Evolutionary conservation across 1,140 invertebrate genomes (phyloP), one percentile per base, ranked within the genome.

Genomic region (Bombus pascuorum): DNA sequence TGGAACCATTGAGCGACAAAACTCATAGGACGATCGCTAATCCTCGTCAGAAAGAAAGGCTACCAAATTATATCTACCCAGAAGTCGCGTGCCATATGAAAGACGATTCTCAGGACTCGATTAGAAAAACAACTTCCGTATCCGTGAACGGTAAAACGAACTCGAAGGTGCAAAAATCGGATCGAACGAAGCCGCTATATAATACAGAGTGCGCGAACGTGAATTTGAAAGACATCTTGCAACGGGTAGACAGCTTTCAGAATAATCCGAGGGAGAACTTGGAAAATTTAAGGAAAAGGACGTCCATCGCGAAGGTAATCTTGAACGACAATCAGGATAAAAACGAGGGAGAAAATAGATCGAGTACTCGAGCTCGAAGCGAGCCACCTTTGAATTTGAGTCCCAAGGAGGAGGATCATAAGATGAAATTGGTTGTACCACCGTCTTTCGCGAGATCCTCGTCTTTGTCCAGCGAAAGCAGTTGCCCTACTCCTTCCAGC

Each of bases 261-360:
- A 91, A 77, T 10, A 90, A 89, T 0, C 91, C 93, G 9, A 94
- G 92, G 22, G 93, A 94, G 37, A 95, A 94, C 78, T 37, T 94
- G 62, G 94, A 95, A 78, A 95, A 95, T 47, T 81, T 95, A 5
- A 70, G 94, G 2, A 95, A 95, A 59, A 88, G 94, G 10, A 94
- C 93, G 0, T 93, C 92, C 2, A 94, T 95, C 10, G 91, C 94
- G 0, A 95, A 95, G 62, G 93, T 92, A 39, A 93, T 95, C 15
- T 70, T 95, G 0, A 94, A 94, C 71, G 94, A 95, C 81, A 93
- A 89, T 85, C 79, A 91, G 34, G 86, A 87, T 18, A 9, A 66
- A 0, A 91, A 92, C 4, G 87, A 82, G 12, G 90, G 92, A 10
- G 89, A 87, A 6, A 93, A 89, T 72, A 81, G 77, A 42, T 74